Conservation (phyloP, 2,797 vertebrate species). For the Perodicticus potto region DNA sequence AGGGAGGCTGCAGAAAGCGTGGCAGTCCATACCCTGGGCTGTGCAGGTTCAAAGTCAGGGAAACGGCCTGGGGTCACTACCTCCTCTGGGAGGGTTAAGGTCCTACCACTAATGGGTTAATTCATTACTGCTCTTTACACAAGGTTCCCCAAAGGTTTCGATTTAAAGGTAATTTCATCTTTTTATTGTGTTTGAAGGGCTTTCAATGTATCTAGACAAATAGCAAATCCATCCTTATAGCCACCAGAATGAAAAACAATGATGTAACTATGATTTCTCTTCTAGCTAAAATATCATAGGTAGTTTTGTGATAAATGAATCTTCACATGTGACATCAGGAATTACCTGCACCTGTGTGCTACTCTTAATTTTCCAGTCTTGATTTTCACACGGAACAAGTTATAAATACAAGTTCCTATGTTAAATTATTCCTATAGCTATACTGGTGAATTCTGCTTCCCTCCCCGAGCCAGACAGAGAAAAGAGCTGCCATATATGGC, state of each 20-base stretch:
- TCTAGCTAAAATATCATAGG: not conserved
- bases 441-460: not conserved
- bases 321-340: not conserved
- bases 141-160: not conserved
- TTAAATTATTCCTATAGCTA: not conserved
- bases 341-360: not conserved
- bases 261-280: not conserved
- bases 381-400: not conserved
- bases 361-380: not conserved
- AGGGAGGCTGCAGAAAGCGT: not conserved
- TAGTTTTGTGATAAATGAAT: not conserved
- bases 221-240: not conserved
- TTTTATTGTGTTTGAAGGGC: not conserved
- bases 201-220: conserved; percentile 21
- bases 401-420: not conserved
- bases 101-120: not conserved
- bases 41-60: not conserved
- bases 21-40: not conserved
- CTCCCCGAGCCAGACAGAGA: not conserved
- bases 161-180: not conserved
- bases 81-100: not conserved
- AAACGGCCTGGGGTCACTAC: not conserved
- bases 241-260: not conserved
- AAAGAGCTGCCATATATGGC: not conserved
- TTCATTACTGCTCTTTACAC: not conserved